These are phyloP conservation scores for Mycetomoellerius zeteki DNA, from an alignment of 1,140 invertebrate species.

Conservation along the genomic window DNA sequence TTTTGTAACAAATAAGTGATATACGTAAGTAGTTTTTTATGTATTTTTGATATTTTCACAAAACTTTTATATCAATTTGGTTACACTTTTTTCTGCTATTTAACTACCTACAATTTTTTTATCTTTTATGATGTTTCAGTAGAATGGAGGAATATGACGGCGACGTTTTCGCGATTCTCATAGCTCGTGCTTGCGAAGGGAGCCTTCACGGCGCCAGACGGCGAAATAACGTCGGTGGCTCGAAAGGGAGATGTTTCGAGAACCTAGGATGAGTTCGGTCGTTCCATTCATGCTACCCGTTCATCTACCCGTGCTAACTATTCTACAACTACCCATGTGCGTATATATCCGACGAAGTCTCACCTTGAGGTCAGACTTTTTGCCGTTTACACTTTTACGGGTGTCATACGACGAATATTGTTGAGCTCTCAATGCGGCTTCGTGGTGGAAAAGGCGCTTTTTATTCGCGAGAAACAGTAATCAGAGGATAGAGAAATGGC, in stretches of 20 bases:
- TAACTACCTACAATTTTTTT: neutral
- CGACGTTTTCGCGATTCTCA: slow-evolving; percentile 2
- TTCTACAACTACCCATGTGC: neutral
- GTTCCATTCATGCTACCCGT: too few species aligned
- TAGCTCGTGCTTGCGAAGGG: neutral
- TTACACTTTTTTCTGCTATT: neutral
- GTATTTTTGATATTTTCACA: neutral
- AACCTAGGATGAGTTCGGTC: neutral
- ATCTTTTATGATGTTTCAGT: neutral
- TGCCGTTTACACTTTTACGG: slow-evolving; percentile 6
- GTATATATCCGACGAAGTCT: neutral
- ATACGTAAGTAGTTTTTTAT: too few species aligned
- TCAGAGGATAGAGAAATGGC: neutral
- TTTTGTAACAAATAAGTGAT: too few species aligned
- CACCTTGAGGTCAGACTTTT: slow-evolving; percentile 43
- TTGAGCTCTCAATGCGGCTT: neutral
- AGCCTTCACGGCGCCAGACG: slow-evolving; percentile 37
- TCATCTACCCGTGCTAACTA: slow-evolving; percentile 24
- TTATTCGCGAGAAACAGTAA: slow-evolving; percentile 25
- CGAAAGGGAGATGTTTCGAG: slow-evolving; percentile 22
- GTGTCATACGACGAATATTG: neutral
- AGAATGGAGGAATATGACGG: neutral
- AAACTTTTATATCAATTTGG: neutral
- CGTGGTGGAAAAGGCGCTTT: slow-evolving; percentile 1
- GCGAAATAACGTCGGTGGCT: slow-evolving; percentile 44